Evolutionary conservation across 2,113 vertebrate genomes (phyloP), one percentile per base, ranked within the genome.

Genomic region (Taurulus bubalis): DNA sequence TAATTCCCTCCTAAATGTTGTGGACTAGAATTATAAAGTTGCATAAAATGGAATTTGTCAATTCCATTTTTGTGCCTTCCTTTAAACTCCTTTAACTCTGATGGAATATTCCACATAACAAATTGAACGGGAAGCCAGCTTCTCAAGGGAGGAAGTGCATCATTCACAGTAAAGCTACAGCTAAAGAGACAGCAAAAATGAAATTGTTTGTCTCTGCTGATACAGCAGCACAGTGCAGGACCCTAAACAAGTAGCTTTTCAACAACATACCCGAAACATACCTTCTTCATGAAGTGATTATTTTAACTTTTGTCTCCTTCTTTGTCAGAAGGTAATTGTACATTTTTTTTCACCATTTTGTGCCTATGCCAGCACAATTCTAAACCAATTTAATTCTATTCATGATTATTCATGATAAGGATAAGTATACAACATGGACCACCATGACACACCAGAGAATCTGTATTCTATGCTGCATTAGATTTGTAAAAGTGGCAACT

Each of bases 121-220:
- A 67, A 42, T n/a, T 63, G 26, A 49, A 68, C 34, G 32, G 85
- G 79, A 91, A 92, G 59, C 70, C 15, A 1, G 47, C 40, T 77
- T 65, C 87, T 87, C 67, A 0, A 4, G 87, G 77, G 90, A 92
- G 90, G 91, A 92, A 92, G 89, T 81, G 59, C 53, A 32, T 79
- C 58, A 77, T 59, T 83, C 30, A 66, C 83, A 77, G 80, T 84
- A 24, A 82, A 85, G 79, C 45, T 8, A 11, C 28, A 49, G 45
- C 78, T 82, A 78, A 85, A 89, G 87, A 89, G 88, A 81, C 86
- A 84, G 68, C 77, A 24, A 84, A 47, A 24, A 30, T 59, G 73
- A 49, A 90, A 26, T 42, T 1, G 3, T 69, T 51, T 59, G 49
- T 40, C 51, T 71, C 34, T 85, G 84, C 88, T 91, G 85, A 86